Percentiles rank a stretch among this genome's conserved stretches.
Conservation (phyloP, 2,797 vertebrate genomes). For the Hemibagrus guttatus region DNA sequence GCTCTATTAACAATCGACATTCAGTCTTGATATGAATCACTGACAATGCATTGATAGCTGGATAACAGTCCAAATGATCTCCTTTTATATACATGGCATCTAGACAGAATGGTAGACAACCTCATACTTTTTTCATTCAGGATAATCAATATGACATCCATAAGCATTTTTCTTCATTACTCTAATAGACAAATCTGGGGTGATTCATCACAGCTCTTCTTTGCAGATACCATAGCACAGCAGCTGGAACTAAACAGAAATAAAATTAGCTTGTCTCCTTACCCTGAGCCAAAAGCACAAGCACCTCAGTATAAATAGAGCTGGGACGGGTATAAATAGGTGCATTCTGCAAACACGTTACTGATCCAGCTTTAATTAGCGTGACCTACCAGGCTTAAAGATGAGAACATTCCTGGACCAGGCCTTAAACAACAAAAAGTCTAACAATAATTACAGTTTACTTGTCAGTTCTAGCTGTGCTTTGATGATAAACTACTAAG, state of each 20-base stretch:
- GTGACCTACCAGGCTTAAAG: slow-evolving; percentile 19
- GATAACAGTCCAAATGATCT: not conserved
- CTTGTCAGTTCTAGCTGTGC: not conserved
- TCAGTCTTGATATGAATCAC: not conserved
- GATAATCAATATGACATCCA: not conserved
- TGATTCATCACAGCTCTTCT: slow-evolving; percentile 12
- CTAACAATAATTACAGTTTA: not conserved
- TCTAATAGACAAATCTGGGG: not conserved
- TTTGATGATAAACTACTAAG: not conserved
- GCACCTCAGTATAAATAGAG: slow-evolving; percentile 41
- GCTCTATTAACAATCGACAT: slow-evolving; percentile 9
- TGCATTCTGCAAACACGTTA: slow-evolving; percentile 24
- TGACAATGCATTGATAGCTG: not conserved
- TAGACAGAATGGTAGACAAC: not conserved
- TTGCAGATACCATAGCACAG: slow-evolving; percentile 30
- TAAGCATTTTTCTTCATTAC: slow-evolving; percentile 17
- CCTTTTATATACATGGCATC: not conserved
- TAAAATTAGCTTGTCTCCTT: slow-evolving; percentile 53
- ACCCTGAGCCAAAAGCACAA: slow-evolving; percentile 14
- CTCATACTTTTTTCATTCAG: not conserved
- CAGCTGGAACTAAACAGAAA: slow-evolving; percentile 47
- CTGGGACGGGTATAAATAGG: slow-evolving; percentile 45
- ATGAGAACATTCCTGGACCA: slow-evolving; percentile 31
- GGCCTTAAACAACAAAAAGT: not conserved
- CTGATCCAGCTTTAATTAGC: slow-evolving; percentile 23